Evolutionary conservation across 1,140 invertebrate genomes (phyloP).

Genomic region (Scylla paramamosain): DNA sequence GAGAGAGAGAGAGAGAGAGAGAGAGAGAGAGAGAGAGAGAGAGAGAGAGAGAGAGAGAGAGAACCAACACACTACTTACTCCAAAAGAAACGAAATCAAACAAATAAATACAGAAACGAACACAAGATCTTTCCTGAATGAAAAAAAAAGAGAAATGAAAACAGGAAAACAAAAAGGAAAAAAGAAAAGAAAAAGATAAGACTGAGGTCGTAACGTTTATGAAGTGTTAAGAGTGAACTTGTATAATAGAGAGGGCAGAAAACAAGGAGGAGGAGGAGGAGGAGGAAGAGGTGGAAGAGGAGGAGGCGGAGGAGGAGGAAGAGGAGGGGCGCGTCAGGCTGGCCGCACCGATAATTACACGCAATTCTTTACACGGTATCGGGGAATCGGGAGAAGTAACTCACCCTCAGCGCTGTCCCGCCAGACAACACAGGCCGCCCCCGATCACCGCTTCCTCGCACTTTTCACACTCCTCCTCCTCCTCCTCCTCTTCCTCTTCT

Average conservation of each 20-base stretch:
- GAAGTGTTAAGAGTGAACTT: background rate
- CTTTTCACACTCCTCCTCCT: background rate
- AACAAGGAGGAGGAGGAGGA: background rate
- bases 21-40: too few species aligned
- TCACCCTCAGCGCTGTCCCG: background rate
- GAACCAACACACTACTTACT: too few species aligned
- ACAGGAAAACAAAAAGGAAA: background rate
- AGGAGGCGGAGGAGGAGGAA: background rate
- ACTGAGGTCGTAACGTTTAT: background rate
- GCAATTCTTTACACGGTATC: constrained; percentile 3
- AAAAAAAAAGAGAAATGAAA: too few species aligned
- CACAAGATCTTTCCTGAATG: too few species aligned
- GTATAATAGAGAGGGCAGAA: background rate
- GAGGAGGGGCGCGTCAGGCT: background rate
- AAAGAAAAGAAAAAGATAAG: background rate
- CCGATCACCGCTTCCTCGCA: background rate
- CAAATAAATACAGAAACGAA: background rate
- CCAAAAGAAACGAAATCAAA: too few species aligned
- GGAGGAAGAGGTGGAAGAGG: background rate
- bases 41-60: too few species aligned
- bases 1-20: too few species aligned
- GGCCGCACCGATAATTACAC: background rate
- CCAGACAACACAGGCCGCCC: background rate
- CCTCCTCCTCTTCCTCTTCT: too few species aligned
- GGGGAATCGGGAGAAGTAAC: background rate